Evolutionary conservation across 1,140 invertebrate genomes (phyloP).

Genomic region (Macrobrachium rosenbergii): DNA sequence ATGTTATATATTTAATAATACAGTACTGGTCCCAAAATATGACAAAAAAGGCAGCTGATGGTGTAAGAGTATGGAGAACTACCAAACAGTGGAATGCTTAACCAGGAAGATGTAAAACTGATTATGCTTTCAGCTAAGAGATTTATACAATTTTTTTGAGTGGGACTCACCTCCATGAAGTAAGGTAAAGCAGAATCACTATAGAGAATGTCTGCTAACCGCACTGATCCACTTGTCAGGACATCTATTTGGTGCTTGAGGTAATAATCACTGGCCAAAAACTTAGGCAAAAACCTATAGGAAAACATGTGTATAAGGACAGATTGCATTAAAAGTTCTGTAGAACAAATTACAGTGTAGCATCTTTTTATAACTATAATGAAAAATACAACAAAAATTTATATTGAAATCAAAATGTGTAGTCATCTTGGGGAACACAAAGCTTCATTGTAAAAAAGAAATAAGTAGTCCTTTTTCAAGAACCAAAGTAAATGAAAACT

Average conservation of each 20-base stretch:
- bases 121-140: no score
- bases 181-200: slow-evolving; percentile 92
- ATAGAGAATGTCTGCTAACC: slow-evolving; percentile 87
- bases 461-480: no score
- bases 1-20: no score
- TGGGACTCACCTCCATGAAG: slow-evolving; percentile 84
- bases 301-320: not conserved
- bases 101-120: not conserved
- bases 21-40: no score
- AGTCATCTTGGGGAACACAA: no score
- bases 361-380: no score
- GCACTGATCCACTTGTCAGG: slow-evolving; percentile 82
- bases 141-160: no score
- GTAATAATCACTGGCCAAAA: slow-evolving; percentile 82
- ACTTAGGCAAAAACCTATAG: slow-evolving; percentile 49
- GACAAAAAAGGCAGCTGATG: not conserved
- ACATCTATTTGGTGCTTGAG: slow-evolving; percentile 93
- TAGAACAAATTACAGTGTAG: no score
- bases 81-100: not conserved
- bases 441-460: no score
- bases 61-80: not conserved
- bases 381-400: no score
- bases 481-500: no score
- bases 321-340: not conserved
- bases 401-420: no score